Base-by-base conservation (phyloP, 2,888 invertebrate species). In the Noctua pronuba region DNA sequence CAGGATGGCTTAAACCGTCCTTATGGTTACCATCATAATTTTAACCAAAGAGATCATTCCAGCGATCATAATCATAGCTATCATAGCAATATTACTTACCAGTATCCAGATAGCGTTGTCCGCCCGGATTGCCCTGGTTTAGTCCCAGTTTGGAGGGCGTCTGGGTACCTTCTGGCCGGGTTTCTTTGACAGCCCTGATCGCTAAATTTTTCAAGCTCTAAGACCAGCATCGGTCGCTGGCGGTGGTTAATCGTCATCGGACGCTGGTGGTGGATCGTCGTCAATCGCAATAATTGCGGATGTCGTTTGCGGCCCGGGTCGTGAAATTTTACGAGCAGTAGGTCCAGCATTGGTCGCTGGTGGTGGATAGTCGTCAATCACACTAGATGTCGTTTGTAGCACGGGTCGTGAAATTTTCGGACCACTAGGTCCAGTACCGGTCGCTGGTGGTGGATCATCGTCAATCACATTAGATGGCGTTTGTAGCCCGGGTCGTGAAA, bases 61-160 rank as follows among this genome's bases (percentile, higher is more conserved):
- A 72, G 5, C 31, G 24, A 38, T 41, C 28, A 55, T 75, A 55
- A 80, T 76, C 55, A 55, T 64, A 73, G 52, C 70, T 38, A 83
- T 73, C 74, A 70, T 18, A 75, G 66, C 67, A 77, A 77, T 28
- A 28, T 75, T 77, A 83, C 75, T 69, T 52, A 81, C 72, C 24
- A 64, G 70, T 49, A 64, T 64, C 24, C 31, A 11, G 35, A 24
- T 62, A 62, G 31, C 3, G 21, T 21, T 21, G 35, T 5, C 10
- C 11, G 4, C 24, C 55, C 16, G 58, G 2, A 4, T 58, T 16
- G 58, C 16, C 16, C 58, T 58, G 28, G 28, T 52, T 3, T 24
- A 52, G 3, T 52, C 52, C 52, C 3, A 52, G 24, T 24, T 24
- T 24, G 24, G 52, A 24, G 10, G 52, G 10, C 10, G 3, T 55